Percentiles rank a stretch among this genome's conserved stretches.
Conservation (phyloP, 2,113 vertebrate species). For the Saguinus midas region DNA sequence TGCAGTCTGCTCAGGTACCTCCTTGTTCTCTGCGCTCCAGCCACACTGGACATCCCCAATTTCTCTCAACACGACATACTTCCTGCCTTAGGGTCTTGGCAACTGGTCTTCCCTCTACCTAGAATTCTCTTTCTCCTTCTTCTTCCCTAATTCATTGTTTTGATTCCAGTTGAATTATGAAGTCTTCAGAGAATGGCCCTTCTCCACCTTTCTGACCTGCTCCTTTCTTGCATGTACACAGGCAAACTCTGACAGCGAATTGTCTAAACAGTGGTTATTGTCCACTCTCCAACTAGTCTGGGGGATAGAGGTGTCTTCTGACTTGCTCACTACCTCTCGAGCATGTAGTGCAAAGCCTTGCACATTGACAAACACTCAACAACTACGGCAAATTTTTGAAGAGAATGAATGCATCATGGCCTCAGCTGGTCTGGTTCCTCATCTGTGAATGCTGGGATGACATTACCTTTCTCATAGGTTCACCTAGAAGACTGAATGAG, state of each 20-base stretch:
- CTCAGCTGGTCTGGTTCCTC: not conserved
- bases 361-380: rapidly evolving
- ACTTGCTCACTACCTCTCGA: not conserved
- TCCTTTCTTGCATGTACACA: not conserved
- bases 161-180: not conserved
- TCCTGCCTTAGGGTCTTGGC: not conserved
- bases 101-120: not conserved
- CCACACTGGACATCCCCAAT: rapidly evolving
- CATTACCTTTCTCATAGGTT: not conserved
- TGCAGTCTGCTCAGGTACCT: rapidly evolving
- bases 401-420: not conserved
- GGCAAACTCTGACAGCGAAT: not conserved
- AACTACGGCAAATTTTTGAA: not conserved
- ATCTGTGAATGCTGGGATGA: not conserved
- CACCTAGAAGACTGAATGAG: not conserved
- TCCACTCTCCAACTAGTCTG: not conserved
- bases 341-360: not conserved
- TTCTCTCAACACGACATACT: rapidly evolving
- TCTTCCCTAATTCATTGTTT: not conserved
- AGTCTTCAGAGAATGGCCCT: not conserved
- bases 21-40: not conserved
- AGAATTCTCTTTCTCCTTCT: not conserved
- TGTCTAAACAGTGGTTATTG: not conserved
- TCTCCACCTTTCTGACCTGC: not conserved
- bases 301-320: not conserved